Evolutionary conservation across 2,113 vertebrate genomes (phyloP).

Genomic region (Pelmatolapia mariae): DNA sequence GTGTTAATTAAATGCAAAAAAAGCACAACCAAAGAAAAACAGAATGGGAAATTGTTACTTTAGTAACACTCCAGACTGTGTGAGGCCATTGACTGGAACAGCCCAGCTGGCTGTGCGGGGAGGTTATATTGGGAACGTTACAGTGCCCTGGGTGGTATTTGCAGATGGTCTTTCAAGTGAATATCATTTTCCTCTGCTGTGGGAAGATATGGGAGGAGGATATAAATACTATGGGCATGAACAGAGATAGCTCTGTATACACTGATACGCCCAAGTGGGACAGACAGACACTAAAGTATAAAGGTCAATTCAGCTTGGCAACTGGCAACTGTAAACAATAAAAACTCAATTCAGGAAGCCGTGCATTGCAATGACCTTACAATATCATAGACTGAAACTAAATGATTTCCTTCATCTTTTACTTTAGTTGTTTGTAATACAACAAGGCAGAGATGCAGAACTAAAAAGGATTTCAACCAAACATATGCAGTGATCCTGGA

Average conservation of each 20-base stretch:
- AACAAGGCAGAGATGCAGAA: not conserved
- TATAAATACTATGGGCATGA: conserved; percentile 50
- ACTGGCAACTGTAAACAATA: not conserved
- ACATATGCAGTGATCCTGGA: not conserved
- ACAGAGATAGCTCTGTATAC: not conserved
- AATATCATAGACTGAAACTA: not conserved
- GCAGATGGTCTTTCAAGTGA: conserved; percentile 57
- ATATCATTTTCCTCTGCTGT: conserved; percentile 51
- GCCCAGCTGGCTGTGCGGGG: not conserved
- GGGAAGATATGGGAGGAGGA: conserved; percentile 13
- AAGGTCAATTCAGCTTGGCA: not conserved
- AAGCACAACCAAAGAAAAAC: not conserved
- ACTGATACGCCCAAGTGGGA: not conserved
- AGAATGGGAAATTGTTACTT: not conserved
- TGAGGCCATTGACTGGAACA: not conserved
- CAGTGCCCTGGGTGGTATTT: conserved; percentile 65
- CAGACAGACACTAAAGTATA: not conserved
- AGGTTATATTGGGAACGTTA: conserved; percentile 74
- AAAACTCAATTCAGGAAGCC: not conserved
- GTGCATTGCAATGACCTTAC: not conserved
- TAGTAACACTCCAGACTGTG: not conserved
- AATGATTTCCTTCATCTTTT: not conserved
- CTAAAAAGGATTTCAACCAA: not conserved
- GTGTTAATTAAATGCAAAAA: conserved; percentile 7
- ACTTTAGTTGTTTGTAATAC: not conserved